Evolutionary conservation across 2,797 vertebrate species (phyloP), one percentile per base, ranked within the genome.

Genomic region (Sebastes nivosus): DNA sequence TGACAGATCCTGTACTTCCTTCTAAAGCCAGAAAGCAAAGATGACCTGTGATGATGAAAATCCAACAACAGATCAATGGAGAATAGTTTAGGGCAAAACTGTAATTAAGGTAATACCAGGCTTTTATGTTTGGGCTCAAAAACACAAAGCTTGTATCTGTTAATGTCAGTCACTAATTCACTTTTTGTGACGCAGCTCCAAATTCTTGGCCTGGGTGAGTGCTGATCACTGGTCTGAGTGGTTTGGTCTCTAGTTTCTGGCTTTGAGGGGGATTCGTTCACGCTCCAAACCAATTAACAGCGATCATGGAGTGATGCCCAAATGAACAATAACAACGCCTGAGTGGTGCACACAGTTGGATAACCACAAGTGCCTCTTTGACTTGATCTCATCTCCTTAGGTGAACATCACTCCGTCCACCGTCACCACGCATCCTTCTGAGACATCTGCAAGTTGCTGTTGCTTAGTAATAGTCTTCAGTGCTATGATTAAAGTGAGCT

Each of bases 381-480:
- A 67, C 70, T 76, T 46, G 7, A 65, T 42, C 71, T 59, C 20
- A 38, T 73, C 66, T 75, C 79, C 55, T 74, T 32, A 58, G 67
- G 67, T 63, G 78, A 85, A 60, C 67, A 75, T 83, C 70, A 64
- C 77, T 78, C 27, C 68, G 55, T 64, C 42, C 60, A 8, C 69
- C 42, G 58, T 81, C 88, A 78, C 76, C 80, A 32, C 13, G 55
- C 66, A 2, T 54, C 91, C 93, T 90, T 80, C 77, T 79, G 93
- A 95, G 94, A 95, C 89, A 86, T 89, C 90, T 85, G 87, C 85
- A 84, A 94, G 91, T 95, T 95, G 87, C 90, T 92, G 94, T 95
- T 97, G 94, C 96, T 95, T 96, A 94, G 96, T 94, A 95, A 95
- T 95, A 75, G 67, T 91, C 92, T 88, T 89, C 93, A 94, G 95